phyloP scores from a whole-genome alignment of 2,797 vertebrate genomes.

The Dromococcyx pavoninus region DNA sequence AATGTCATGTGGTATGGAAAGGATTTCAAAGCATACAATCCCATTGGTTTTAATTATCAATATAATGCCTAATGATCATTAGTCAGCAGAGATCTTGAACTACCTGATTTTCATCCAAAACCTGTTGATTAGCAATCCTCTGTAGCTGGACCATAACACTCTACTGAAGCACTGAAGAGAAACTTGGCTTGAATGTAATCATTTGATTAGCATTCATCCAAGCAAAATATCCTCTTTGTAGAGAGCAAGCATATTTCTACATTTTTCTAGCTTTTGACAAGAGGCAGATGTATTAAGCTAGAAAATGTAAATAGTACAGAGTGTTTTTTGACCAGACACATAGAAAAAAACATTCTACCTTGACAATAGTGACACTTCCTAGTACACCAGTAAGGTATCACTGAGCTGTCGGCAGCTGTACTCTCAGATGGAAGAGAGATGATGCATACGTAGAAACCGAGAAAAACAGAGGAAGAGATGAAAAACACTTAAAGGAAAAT shows the following conservation, averaged over 20 bases:
- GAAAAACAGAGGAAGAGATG: neutral
- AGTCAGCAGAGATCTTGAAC: slow-evolving; percentile 17
- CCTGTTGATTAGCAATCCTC: slow-evolving; percentile 32
- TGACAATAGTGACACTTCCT: neutral
- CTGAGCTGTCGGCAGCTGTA: neutral
- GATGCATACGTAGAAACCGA: neutral
- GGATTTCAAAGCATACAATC: neutral
- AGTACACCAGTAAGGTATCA: neutral
- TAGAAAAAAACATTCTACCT: slow-evolving; percentile 13
- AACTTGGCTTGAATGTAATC: slow-evolving; percentile 40
- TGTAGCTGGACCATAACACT: neutral
- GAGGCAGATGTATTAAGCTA: neutral
- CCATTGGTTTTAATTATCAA: slow-evolving; percentile 25
- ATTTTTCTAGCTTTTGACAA: slow-evolving; percentile 11
- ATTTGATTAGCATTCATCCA: slow-evolving; percentile 44
- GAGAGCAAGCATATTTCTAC: neutral
- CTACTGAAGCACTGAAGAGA: neutral
- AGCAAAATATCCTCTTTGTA: neutral
- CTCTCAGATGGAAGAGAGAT: neutral
- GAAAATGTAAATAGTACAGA: neutral
- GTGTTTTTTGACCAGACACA: neutral
- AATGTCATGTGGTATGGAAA: neutral
- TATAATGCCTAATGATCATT: slow-evolving; percentile 22
- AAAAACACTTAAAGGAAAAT: neutral
- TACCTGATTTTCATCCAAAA: slow-evolving; percentile 35